Evolutionary conservation across 2,888 invertebrate species (phyloP), one percentile per base, ranked within the genome.

Genomic region (Drosophila koepferae): DNA sequence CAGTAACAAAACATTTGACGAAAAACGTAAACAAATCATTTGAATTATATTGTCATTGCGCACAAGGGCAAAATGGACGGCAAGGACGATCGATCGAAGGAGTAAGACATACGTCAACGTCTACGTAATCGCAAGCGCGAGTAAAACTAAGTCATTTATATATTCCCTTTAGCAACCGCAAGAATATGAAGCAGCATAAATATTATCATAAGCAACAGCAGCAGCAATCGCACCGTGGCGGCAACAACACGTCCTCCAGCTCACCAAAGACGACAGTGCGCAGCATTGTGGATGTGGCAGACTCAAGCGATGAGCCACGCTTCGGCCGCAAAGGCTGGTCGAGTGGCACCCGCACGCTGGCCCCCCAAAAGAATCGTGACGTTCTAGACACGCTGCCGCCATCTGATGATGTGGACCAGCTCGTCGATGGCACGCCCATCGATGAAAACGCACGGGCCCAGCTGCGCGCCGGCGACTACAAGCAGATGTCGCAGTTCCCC

Each of bases 401-500:
- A 49, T 53, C 71, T 41, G 77, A 80, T 20, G 69, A 70, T 34
- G 36, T 68, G 41, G 79, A 74, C 5, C 77, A 82, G 2, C 12
- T 77, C 20, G 86, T 89, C 4, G 77, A 83, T 8, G 82, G 79
- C 3, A 76, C 72, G 3, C 81, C 90, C 55, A 78, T 91, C 1
- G 81, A 86, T 54, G 86, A 91, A 65, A 78, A 72, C 34, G 86
- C 89, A 0, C 89, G 91, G 28, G 90, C 92, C 54, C 91, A 92
- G 82, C 66, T 92, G 77, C 74, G 86, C 3, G 93, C 91, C 1
- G 92, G 91, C 10, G 92, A 94, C 63, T 94, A 93, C 71, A 83
- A 92, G 55, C 81, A 91, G 56, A 80, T 94, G 65, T 81, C 92
- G 1, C 92, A 93, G 61, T 88, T 91, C 48, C 92, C 93, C 2